phyloP scores from a whole-genome alignment of 2,113 vertebrate species.

The Protobothrops mucrosquamatus region DNA sequence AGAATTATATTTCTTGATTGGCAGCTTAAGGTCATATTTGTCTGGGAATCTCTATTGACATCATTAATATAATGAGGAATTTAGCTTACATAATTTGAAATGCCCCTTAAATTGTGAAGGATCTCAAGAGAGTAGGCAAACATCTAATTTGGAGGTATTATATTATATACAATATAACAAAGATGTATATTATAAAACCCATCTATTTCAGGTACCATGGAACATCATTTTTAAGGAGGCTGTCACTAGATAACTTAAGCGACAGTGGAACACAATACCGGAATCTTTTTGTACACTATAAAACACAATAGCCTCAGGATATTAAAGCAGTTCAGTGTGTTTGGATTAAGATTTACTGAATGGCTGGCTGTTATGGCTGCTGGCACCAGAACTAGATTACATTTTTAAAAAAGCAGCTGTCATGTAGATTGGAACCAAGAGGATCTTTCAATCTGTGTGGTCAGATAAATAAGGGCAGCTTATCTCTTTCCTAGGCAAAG shows the following conservation, averaged over 20 bases:
- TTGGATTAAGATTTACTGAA: neutral
- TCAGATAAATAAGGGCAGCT: neutral
- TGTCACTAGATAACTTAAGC: neutral
- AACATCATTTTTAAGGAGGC: neutral
- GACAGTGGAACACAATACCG: neutral
- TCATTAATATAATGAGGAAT: neutral
- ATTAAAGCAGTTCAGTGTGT: neutral
- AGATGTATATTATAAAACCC: neutral
- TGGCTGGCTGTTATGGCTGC: neutral
- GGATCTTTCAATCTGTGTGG: neutral
- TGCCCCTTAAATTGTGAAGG: neutral
- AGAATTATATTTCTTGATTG: slow-evolving; percentile 6
- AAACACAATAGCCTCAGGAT: neutral
- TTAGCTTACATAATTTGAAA: neutral
- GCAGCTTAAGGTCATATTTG: neutral
- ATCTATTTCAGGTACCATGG: neutral
- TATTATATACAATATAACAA: neutral
- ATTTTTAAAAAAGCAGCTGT: neutral
- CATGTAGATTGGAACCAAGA: neutral
- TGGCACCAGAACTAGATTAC: neutral
- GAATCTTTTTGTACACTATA: neutral
- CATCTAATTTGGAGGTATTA: neutral
- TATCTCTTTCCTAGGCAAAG: neutral
- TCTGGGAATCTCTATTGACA: neutral
- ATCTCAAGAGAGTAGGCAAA: neutral